Base-by-base conservation (phyloP, 2,113 vertebrate species). In the Anarrhichthys ocellatus region DNA sequence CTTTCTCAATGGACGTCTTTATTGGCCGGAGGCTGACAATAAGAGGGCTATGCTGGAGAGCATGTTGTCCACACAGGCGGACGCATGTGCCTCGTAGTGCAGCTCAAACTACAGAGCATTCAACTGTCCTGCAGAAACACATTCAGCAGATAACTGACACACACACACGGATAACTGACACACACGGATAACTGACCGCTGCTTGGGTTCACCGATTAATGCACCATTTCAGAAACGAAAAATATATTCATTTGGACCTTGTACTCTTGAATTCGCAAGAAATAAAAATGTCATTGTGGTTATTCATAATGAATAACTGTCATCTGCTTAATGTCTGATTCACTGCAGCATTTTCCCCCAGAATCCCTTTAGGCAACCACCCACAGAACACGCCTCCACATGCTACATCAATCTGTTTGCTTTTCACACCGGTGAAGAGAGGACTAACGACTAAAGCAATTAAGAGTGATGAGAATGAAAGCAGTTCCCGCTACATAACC, bases 1-100 rank as follows among this genome's bases (percentile, higher is more conserved):
- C 67, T 11, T n/a, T 52, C 81, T 92, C 90, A 94, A 94, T 91
- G 71, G 88, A 36, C 22, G 32, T 87, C 91, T 92, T 89, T 91
- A 92, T 90, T 17, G 82, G 11, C 48, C 36, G 4, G 1, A 58
- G 42, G 50, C 66, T 58, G 78, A 93, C 85, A 91, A 88, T 81
- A 75, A 61, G 72, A 48, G 20, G 75, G 46, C 83, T 88, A 64
- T 87, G 63, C 52, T 52, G 18, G 52, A 13, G 46, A 56, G 4
- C 68, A 65, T 64, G 61, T 20, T 73, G 72, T 64, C 44, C 75
- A 81, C 54, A 34, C 48, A 38, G 63, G 69, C 15, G 7, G 50
- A 27, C 66, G 70, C 69, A 3, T 1, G 2, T 18, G 40, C 44
- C 32, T 58, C 50, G 3, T 15, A 1, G 76, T 17, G 61, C 27